Percentiles rank a stretch among this genome's conserved stretches.
These are phyloP conservation scores for Arrhamphus sclerolepis DNA, from an alignment of 2,797 vertebrate species.

Conservation along the genomic window DNA sequence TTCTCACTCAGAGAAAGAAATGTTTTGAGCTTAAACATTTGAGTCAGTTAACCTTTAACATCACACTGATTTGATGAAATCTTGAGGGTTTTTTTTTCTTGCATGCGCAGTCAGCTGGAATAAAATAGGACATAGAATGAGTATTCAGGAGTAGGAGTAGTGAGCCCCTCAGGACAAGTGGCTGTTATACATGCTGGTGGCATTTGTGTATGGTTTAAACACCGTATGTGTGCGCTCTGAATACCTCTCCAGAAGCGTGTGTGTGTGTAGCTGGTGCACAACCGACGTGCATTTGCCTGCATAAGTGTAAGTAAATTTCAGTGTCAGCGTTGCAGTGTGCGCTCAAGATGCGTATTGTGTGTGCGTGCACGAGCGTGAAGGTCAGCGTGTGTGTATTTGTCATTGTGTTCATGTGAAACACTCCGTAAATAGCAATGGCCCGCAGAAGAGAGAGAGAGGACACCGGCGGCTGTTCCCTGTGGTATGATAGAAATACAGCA, in stretches of 20 bases:
- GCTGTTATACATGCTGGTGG: constrained; percentile 32
- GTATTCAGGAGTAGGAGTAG: background rate
- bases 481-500: constrained; percentile 60
- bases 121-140: background rate
- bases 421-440: constrained; percentile 66
- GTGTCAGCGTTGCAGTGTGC: constrained; percentile 12
- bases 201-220: constrained; percentile 67
- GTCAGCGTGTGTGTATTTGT: constrained; percentile 24
- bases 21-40: background rate
- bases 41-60: background rate
- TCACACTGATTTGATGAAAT: background rate
- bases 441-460: constrained; percentile 52
- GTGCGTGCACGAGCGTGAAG: constrained; percentile 26
- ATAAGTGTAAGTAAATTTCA: constrained; percentile 40
- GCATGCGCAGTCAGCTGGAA: background rate
- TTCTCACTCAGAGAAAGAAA: background rate
- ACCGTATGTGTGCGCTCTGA: constrained; percentile 8
- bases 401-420: constrained; percentile 61
- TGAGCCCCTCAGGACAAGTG: background rate
- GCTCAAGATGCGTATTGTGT: constrained; percentile 17
- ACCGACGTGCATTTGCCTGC: constrained; percentile 16
- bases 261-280: background rate
- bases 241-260: constrained; percentile 1
- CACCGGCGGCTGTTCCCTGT: constrained; percentile 50
- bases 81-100: background rate